Percentiles rank a stretch among this genome's conserved stretches.
These are phyloP conservation scores for Sinella curviseta DNA, from an alignment of 1,140 invertebrate species.

Conservation along the genomic window DNA sequence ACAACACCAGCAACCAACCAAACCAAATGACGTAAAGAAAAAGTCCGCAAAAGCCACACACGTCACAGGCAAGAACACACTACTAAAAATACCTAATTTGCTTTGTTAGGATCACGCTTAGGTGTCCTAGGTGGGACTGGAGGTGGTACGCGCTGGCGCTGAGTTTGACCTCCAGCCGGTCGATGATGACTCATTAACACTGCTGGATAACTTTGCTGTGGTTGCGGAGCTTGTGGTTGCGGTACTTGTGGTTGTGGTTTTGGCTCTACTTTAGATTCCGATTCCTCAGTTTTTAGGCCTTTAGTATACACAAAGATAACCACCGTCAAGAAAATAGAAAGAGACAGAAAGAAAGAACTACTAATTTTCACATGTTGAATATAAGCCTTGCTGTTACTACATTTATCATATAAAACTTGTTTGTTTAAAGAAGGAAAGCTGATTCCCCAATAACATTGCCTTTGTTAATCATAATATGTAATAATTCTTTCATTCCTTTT, in stretches of 20 bases:
- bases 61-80: no score
- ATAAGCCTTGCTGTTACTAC: no score
- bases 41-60: no score
- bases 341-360: not conserved
- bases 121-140: slow-evolving; percentile 54
- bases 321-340: not conserved
- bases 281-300: slow-evolving; percentile 16
- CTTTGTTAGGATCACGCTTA: slow-evolving; percentile 37
- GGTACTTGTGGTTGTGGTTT: slow-evolving; percentile 50
- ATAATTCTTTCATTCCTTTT: no score
- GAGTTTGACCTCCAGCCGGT: slow-evolving; percentile 47
- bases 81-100: slow-evolving; percentile 23
- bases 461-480: no score
- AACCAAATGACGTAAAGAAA: no score
- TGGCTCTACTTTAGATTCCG: slow-evolving; percentile 2
- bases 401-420: no score
- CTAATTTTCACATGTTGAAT: not conserved
- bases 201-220: slow-evolving; percentile 63
- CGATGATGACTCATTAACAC: slow-evolving; percentile 68
- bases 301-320: not conserved
- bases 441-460: no score
- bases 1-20: no score
- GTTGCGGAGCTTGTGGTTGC: slow-evolving; percentile 49
- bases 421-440: no score
- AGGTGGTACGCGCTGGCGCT: slow-evolving; percentile 50